phyloP scores from a whole-genome alignment of 2,113 vertebrate species.

The Cervus canadensis region DNA sequence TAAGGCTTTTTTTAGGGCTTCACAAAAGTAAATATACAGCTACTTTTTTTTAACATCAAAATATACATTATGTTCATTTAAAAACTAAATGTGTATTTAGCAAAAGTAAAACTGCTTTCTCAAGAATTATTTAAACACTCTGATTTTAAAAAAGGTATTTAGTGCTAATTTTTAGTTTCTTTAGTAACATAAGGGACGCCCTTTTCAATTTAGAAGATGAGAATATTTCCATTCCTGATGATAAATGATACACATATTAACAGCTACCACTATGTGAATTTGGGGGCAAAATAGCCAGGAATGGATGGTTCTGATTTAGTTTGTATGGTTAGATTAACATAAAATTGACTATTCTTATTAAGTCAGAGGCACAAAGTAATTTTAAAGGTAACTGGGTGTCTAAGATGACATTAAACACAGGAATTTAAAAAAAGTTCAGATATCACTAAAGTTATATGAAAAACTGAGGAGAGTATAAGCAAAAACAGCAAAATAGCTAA shows the following conservation, averaged over 20 bases:
- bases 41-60: slow-evolving; percentile 13
- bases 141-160: slow-evolving; percentile 55
- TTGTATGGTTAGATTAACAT: neutral
- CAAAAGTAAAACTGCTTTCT: slow-evolving; percentile 31
- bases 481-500: neutral
- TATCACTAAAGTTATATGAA: neutral
- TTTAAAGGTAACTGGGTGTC: slow-evolving; percentile 1
- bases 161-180: slow-evolving; percentile 46
- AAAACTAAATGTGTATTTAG: slow-evolving; percentile 43
- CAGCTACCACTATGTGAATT: neutral
- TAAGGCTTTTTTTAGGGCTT: neutral
- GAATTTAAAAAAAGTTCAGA: neutral
- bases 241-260: neutral
- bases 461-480: neutral
- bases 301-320: neutral
- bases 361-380: neutral
- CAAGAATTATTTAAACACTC: slow-evolving; percentile 57
- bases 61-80: neutral
- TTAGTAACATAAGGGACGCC: neutral
- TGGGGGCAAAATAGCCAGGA: neutral
- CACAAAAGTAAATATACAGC: neutral
- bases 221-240: slow-evolving; percentile 4
- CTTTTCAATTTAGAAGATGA: slow-evolving; percentile 31
- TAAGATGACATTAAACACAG: neutral
- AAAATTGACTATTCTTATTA: neutral